Evolutionary conservation across 2,888 invertebrate genomes (phyloP), one percentile per base, ranked within the genome.

Genomic region (Thalpophila matura): DNA sequence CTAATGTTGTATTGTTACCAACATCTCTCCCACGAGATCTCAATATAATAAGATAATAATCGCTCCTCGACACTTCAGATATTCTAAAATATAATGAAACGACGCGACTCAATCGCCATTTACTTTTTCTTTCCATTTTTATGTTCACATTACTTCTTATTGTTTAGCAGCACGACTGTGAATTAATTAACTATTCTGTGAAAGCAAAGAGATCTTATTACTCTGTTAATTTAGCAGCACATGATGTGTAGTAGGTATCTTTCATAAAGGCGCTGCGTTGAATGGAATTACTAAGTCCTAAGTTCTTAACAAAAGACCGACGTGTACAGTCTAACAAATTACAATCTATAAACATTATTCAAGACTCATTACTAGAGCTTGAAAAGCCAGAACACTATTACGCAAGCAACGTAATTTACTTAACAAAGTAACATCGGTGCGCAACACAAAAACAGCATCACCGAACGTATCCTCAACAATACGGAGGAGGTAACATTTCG

Each of bases 401-500:
- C 81, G 75, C 61, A 81, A 79, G 65, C 63, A 31, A 61, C 70
- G 70, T 79, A 79, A 79, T 70, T 73, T 73, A 75, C 40, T 67
- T 73, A 73, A 75, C 80, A 81, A 79, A 80, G 72, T 66, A 73
- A 63, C 65, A 74, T 60, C 56, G 57, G 62, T 55, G 35, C 69
- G 80, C 75, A 68, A 74, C 73, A 81, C 76, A 80, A 77, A 79
- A 80, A 74, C 79, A 75, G 77, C 82, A 86, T 82, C 83, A 62
- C 38, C 65, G 55, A 76, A 81, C 80, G 82, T 84, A 81, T 86
- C 85, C 78, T 74, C 82, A 80, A 84, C 88, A 89, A 88, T 84
- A 74, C 82, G 57, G 80, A 82, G 73, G 84, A 86, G 86, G 89
- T 89, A 90, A 88, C 86, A 87, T 94, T 93, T 93, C 92, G 93